Percentiles rank a stretch among this genome's conserved stretches.
These are phyloP conservation scores for Periphyllus acericola DNA, from an alignment of 2,888 invertebrate species.

Conservation along the genomic window DNA sequence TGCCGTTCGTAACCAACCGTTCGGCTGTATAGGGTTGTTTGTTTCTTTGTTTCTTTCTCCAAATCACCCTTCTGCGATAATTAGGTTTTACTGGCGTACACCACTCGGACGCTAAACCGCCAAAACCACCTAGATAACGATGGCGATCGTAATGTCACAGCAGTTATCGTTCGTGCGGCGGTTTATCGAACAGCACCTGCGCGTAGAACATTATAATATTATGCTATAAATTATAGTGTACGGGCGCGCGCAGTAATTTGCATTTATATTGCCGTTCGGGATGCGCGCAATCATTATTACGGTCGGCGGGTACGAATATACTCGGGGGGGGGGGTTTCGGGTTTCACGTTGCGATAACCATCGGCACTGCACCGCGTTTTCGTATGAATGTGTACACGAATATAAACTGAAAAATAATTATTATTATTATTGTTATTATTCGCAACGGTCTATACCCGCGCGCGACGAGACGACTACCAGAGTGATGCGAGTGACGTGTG, in stretches of 20 bases:
- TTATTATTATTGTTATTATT: not conserved
- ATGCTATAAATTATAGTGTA: not conserved
- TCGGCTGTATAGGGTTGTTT: too few species aligned
- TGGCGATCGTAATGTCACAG: not conserved
- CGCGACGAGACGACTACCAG: too few species aligned
- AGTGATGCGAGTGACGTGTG: constrained; percentile 49
- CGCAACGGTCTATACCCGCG: not conserved
- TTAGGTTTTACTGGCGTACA: too few species aligned
- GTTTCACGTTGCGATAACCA: constrained; percentile 36
- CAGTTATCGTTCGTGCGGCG: constrained; percentile 3
- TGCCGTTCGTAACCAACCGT: too few species aligned
- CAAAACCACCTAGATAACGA: too few species aligned
- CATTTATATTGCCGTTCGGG: constrained; percentile 38
- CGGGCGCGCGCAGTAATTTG: constrained; percentile 3
- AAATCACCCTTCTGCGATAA: too few species aligned
- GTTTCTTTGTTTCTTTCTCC: too few species aligned
- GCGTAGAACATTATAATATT: too few species aligned
- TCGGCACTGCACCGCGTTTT: not conserved
- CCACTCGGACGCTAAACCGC: too few species aligned
- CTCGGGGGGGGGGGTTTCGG: not conserved
- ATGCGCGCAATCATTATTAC: constrained; percentile 2
- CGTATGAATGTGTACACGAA: too few species aligned
- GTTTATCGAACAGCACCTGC: constrained; percentile 55
- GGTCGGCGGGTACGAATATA: too few species aligned
- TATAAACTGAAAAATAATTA: not conserved